A percentile compares a stretch with the other conserved stretches of the same genome.
These are phyloP conservation scores for Meganola albula DNA, from an alignment of 2,888 invertebrate genomes.

Conservation along the genomic window DNA sequence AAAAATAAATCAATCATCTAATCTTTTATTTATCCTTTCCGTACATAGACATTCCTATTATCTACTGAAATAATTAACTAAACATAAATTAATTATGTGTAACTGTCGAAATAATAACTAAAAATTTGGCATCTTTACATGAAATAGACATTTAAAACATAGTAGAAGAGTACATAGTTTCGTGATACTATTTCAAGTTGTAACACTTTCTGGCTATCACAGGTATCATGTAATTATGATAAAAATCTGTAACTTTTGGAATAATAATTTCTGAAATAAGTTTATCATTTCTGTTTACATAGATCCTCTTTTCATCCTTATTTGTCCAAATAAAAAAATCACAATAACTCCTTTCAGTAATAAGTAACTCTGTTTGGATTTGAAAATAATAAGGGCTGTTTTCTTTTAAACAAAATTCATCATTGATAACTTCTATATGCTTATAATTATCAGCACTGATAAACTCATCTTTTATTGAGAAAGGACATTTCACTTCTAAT, in stretches of 20 bases:
- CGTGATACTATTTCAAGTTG: background rate
- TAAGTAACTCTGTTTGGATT: constrained; percentile 7
- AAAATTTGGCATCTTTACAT: no score
- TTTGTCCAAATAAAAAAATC: background rate
- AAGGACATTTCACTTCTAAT: constrained; percentile 1
- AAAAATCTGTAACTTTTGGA: background rate
- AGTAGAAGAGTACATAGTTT: no score
- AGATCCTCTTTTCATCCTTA: background rate
- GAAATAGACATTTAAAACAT: no score
- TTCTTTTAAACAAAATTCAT: constrained; percentile 5
- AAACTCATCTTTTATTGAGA: background rate
- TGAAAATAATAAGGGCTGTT: constrained; percentile 6
- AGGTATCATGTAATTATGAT: background rate
- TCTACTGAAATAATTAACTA: no score
- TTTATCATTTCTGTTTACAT: background rate
- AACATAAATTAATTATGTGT: no score
- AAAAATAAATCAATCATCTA: background rate
- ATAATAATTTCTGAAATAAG: background rate
- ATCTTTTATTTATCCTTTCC: background rate
- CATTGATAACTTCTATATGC: constrained; percentile 5
- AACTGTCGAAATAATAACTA: no score
- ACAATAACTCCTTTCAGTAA: constrained; percentile 1
- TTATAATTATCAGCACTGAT: background rate
- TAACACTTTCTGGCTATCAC: background rate
- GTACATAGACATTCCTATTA: background rate